Evolutionary conservation across 2,888 invertebrate species (phyloP).

Genomic region (Xestia sexstrigata): DNA sequence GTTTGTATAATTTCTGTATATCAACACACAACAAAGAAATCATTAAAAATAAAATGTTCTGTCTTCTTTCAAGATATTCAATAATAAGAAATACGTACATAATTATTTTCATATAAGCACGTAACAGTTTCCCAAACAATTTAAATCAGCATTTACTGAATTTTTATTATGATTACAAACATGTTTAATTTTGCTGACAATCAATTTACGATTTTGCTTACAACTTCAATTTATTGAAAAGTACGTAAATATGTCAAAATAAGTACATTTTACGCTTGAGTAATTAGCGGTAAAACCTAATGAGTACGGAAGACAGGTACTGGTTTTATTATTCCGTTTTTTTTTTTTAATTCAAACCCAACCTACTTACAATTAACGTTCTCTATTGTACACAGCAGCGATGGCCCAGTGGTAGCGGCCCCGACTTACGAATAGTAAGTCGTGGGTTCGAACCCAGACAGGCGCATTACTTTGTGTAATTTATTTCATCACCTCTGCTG

Average conservation of each 20-base stretch:
- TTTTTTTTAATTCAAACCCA: not conserved
- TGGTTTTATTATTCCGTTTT: not conserved
- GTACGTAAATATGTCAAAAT: slow-evolving; percentile 28
- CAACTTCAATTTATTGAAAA: slow-evolving; percentile 4
- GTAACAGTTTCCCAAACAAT: slow-evolving; percentile 16
- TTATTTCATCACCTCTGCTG: too few species aligned
- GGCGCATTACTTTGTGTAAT: too few species aligned
- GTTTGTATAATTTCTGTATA: not conserved
- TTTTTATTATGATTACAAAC: slow-evolving; percentile 20
- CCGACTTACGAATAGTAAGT: too few species aligned
- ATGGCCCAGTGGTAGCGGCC: too few species aligned
- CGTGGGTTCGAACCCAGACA: too few species aligned
- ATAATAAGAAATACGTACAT: not conserved
- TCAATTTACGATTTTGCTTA: slow-evolving; percentile 20
- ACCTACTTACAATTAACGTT: not conserved
- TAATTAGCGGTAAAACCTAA: too few species aligned
- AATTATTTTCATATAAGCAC: slow-evolving; percentile 16
- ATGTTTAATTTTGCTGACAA: slow-evolving; percentile 16
- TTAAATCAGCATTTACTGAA: slow-evolving; percentile 35
- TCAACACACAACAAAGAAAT: not conserved
- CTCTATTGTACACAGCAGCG: not conserved
- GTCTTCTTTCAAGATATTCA: slow-evolving; percentile 1
- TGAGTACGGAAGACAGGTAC: not conserved
- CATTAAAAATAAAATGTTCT: not conserved
- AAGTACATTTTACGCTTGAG: not conserved